phyloP scores from a whole-genome alignment of 2,113 vertebrate species.

The Rutilus rutilus region DNA sequence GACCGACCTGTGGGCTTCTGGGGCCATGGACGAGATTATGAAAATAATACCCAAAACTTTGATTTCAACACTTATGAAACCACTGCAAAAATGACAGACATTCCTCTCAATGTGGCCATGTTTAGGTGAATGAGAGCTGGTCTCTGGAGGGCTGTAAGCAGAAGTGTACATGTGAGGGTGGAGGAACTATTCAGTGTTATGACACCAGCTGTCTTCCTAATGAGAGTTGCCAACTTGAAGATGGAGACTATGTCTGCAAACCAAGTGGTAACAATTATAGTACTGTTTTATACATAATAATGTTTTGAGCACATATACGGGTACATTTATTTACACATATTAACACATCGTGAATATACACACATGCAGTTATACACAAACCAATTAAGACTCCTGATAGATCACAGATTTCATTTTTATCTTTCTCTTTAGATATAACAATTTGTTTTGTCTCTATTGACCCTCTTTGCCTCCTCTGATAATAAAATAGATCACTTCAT shows the following conservation, averaged over 20 bases:
- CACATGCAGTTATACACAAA: neutral
- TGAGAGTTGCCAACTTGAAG: slow-evolving; percentile 74
- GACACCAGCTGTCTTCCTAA: slow-evolving; percentile 67
- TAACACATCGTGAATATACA: neutral
- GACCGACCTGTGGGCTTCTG: neutral
- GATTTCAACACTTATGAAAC: neutral
- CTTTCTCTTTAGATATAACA: slow-evolving; percentile 56
- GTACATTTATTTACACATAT: neutral
- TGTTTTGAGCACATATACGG: neutral
- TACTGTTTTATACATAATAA: neutral
- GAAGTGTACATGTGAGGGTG: slow-evolving; percentile 72
- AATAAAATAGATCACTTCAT: slow-evolving; percentile 82
- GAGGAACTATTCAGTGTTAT: slow-evolving; percentile 70
- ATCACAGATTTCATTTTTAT: neutral
- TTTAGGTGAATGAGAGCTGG: slow-evolving; percentile 75
- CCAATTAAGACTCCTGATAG: neutral
- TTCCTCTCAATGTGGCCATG: neutral
- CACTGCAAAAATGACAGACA: neutral
- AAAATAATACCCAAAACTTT: neutral
- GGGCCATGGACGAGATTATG: neutral
- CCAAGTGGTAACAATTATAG: slow-evolving; percentile 65
- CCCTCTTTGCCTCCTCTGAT: slow-evolving; percentile 79
- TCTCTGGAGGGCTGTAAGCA: slow-evolving; percentile 73
- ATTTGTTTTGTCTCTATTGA: slow-evolving; percentile 74
- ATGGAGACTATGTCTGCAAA: slow-evolving; percentile 76